phyloP scores from a whole-genome alignment of 2,888 invertebrate genomes.

The Pseudococcus longispinus region DNA sequence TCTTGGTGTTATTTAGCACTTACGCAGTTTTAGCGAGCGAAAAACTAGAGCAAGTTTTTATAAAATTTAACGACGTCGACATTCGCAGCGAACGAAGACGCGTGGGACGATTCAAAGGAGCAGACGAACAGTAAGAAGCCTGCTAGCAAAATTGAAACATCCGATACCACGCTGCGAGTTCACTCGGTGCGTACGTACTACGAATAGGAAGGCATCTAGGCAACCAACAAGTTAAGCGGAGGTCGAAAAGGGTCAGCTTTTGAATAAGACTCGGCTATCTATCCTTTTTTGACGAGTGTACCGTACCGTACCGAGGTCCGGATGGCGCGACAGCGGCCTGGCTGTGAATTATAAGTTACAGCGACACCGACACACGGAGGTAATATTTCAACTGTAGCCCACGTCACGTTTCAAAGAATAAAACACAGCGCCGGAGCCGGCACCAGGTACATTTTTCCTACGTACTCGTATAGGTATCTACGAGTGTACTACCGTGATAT shows the following conservation, averaged over 20 bases:
- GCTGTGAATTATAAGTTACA: background rate
- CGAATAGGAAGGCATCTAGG: background rate
- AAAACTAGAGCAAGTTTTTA: background rate
- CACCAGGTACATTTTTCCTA: background rate
- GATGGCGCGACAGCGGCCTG: background rate
- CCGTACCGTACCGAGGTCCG: background rate
- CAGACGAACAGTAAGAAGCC: background rate
- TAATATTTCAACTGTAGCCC: background rate
- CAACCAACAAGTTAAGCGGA: background rate
- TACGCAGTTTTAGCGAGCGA: background rate
- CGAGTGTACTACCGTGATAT: background rate
- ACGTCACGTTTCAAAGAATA: conserved; percentile 32
- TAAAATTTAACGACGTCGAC: background rate
- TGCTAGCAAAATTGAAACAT: conserved; percentile 1
- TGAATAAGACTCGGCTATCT: background rate
- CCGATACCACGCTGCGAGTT: background rate
- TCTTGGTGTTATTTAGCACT: background rate
- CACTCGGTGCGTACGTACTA: background rate
- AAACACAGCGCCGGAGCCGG: background rate
- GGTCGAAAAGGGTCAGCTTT: conserved; percentile 11
- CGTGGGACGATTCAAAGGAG: background rate
- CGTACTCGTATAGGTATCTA: no score
- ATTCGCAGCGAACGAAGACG: background rate
- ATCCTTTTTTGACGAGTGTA: conserved; percentile 13
- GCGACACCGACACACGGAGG: background rate